Evolutionary conservation across 92 coral and sea anemone species (phyloP).

Genomic region (Pocillopora meandrina): DNA sequence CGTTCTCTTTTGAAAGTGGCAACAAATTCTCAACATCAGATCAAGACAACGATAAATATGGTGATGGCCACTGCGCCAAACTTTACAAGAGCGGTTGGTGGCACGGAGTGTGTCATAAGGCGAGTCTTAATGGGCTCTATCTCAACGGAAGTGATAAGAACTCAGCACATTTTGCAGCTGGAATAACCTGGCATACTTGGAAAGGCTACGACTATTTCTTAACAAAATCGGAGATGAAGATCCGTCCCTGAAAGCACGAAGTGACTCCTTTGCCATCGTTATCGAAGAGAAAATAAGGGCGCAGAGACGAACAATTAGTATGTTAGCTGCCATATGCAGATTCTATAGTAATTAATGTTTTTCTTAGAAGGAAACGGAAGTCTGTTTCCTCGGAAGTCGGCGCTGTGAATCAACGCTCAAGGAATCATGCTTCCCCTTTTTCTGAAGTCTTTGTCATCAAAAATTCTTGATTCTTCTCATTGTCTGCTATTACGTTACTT

Average conservation of each 20-base stretch:
- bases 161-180: constrained; percentile 52
- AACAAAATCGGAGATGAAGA: constrained; percentile 72
- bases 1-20: constrained; percentile 60
- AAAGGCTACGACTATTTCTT: constrained; percentile 67
- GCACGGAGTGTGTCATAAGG: constrained; percentile 65
- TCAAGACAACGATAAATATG: constrained; percentile 70
- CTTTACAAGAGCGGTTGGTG: constrained; percentile 74
- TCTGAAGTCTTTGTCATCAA: too few relatives aligned
- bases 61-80: constrained; percentile 42
- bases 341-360: too few relatives aligned
- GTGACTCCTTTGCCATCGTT: neutral
- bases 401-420: too few relatives aligned
- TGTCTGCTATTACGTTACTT: too few relatives aligned
- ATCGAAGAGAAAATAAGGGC: too few relatives aligned
- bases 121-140: constrained; percentile 71
- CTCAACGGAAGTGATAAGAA: constrained; percentile 55
- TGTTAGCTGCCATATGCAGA: too few relatives aligned
- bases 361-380: too few relatives aligned
- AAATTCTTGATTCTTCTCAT: too few relatives aligned
- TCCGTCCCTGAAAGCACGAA: constrained; percentile 18
- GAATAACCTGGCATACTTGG: constrained; percentile 79
- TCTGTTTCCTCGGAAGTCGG: too few relatives aligned
- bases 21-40: constrained; percentile 66
- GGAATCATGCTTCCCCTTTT: too few relatives aligned
- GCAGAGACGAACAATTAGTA: too few relatives aligned